Base-by-base conservation (phyloP, 2,888 invertebrate species). In the Drosophila quinaria region DNA sequence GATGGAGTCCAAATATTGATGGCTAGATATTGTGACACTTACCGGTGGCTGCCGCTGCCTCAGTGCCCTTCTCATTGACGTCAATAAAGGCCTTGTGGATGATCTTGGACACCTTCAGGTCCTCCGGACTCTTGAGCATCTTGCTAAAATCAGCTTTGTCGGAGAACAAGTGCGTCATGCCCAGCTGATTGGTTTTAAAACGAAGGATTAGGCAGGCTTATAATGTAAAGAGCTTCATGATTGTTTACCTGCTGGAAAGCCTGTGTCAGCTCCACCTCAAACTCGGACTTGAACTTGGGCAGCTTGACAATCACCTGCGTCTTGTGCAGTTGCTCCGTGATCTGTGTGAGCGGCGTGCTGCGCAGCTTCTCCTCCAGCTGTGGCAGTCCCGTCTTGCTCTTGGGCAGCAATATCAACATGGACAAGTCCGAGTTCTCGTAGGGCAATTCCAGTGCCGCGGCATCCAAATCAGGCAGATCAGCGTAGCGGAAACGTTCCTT, bases 31-130 rank as follows among this genome's bases (percentile, higher is more conserved):
- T 25, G 25, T 25, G 8, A 10, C 10, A 61, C 80, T 81, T 74
- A 91, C 90, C 85, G 31, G 97, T 97, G 41, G 96, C 97, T 0
- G 97, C 97, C 13, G 97, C 97, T 0, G 97, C 97, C 91, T 97
- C 97, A 2, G 96, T 96, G 1, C 98, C 97, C 90, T 97, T 96
- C 91, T 98, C 98, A 91, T 97, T 96, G 0, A 97, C 97, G 90
- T 97, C 96, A 80, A 98, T 96, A 90, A 96, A 97, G 0, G 97
- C 97, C 91, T 97, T 97, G 91, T 98, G 97, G 1, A 97, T 91
- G 1, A 96, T 96, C 81, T 95, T 94, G 37, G 95, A 95, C 0
- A 97, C 95, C 62, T 89, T 91, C n/a, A 5, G 80, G 68, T 76
- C 93, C 93, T 17, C 84, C 2, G 13, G 75, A 79, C 52, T 64